These are phyloP conservation scores for Hipparchia sbordonii DNA, from an alignment of 2,888 invertebrate species.

Conservation along the genomic window DNA sequence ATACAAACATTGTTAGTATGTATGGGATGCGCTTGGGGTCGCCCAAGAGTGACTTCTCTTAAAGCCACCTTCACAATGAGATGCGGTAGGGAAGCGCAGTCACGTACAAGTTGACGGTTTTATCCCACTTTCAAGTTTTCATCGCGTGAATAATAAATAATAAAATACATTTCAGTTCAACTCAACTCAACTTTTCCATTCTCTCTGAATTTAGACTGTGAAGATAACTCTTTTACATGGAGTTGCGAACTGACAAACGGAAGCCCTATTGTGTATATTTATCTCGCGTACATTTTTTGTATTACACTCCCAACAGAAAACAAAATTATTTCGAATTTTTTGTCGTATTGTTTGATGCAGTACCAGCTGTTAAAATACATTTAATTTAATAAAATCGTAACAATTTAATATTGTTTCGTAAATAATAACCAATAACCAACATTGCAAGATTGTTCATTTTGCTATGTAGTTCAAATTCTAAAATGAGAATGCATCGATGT, in stretches of 20 bases:
- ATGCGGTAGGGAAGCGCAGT: conserved; percentile 60
- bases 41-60: conserved; percentile 41
- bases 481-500: background rate
- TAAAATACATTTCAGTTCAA: conserved; percentile 61
- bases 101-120: conserved; percentile 70
- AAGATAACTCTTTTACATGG: conserved; percentile 30
- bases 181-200: conserved; percentile 41
- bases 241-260: conserved; percentile 33
- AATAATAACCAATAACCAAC: no score
- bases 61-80: conserved; percentile 55
- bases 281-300: conserved; percentile 25
- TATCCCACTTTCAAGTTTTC: conserved; percentile 74
- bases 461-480: background rate
- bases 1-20: no score
- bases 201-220: conserved; percentile 36
- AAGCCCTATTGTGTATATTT: conserved; percentile 25
- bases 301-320: conserved; percentile 8
- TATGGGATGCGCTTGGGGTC: no score
- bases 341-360: background rate
- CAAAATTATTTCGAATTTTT: conserved; percentile 4
- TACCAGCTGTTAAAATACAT: background rate
- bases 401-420: no score
- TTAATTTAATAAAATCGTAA: background rate
- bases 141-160: conserved; percentile 75
- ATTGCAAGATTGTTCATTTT: no score